These are phyloP conservation scores for Mungos mungo DNA, from an alignment of 2,113 vertebrate genomes.

Conservation along the genomic window DNA sequence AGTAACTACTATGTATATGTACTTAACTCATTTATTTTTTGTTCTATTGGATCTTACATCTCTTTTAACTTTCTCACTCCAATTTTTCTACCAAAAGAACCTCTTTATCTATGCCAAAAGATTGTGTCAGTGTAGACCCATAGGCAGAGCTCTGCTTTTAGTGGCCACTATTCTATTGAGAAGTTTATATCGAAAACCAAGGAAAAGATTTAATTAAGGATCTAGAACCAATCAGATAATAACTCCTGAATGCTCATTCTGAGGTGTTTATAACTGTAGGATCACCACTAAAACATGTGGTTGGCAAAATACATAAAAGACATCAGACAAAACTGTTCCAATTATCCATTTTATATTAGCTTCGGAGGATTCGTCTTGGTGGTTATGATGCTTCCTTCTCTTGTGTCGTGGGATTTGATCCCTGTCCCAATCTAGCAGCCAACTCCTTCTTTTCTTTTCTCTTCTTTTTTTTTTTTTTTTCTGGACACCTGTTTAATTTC, in stretches of 20 bases:
- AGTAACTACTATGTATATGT: background rate
- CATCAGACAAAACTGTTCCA: background rate
- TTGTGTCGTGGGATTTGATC: background rate
- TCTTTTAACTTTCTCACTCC: background rate
- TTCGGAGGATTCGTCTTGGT: background rate
- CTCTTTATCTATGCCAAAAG: background rate
- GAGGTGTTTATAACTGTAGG: background rate
- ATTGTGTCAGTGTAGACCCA: background rate
- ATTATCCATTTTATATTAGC: background rate
- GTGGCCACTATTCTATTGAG: background rate
- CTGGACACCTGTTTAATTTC: slow-evolving; percentile 60
- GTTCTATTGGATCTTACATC: background rate
- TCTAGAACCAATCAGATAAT: background rate
- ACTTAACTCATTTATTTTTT: background rate
- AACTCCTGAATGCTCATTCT: background rate
- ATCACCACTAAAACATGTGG: background rate
- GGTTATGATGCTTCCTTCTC: background rate
- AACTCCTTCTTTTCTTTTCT: background rate
- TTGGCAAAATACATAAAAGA: background rate
- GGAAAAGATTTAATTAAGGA: background rate
- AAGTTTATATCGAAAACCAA: background rate
- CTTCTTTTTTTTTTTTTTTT: background rate
- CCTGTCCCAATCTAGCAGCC: background rate
- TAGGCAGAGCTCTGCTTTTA: background rate
- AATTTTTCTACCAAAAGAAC: background rate